A percentile compares a stretch with the other conserved stretches of the same genome.
Conservation (phyloP, 2,797 vertebrate genomes). For the Fistularia commersonii region DNA sequence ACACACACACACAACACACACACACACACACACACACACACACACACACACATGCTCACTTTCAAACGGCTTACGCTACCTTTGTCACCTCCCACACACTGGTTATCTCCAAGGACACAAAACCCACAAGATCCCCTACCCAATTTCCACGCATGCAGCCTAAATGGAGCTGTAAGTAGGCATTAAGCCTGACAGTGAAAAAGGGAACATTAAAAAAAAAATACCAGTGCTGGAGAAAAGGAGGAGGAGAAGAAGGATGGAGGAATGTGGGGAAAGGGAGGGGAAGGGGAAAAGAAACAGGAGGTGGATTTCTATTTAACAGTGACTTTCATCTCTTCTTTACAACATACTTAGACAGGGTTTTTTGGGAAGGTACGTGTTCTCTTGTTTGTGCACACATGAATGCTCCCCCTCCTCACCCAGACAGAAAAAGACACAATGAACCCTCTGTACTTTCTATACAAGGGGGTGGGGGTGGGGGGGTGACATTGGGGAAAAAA, state of each 20-base stretch:
- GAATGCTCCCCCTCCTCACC: conserved; percentile 37
- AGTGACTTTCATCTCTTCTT: conserved; percentile 65
- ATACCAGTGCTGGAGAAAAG: conserved; percentile 43
- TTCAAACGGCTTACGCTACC: conserved; percentile 69
- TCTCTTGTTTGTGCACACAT: conserved; percentile 39
- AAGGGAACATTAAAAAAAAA: conserved; percentile 50
- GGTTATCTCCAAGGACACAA: conserved; percentile 78
- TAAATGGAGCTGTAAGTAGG: conserved; percentile 75
- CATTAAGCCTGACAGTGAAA: conserved; percentile 70
- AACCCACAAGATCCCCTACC: conserved; percentile 74
- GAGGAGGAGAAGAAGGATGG: conserved; percentile 49
- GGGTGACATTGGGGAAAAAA: no score
- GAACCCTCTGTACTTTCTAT: conserved; percentile 62
- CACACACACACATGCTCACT: conserved; percentile 13
- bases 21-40: no score
- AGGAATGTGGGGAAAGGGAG: conserved; percentile 32
- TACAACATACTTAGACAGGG: conserved; percentile 57
- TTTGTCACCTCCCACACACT: conserved; percentile 78
- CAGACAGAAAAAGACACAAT: conserved; percentile 61
- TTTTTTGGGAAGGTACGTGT: conserved; percentile 39
- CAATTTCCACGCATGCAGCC: conserved; percentile 75
- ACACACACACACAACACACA: background rate
- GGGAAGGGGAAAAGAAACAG: conserved; percentile 32
- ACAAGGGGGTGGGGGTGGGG: conserved; percentile 33
- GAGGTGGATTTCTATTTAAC: conserved; percentile 65